Evolutionary conservation across 2,888 invertebrate species (phyloP), one percentile per base, ranked within the genome.

Genomic region (Andrena haemorrhoa): DNA sequence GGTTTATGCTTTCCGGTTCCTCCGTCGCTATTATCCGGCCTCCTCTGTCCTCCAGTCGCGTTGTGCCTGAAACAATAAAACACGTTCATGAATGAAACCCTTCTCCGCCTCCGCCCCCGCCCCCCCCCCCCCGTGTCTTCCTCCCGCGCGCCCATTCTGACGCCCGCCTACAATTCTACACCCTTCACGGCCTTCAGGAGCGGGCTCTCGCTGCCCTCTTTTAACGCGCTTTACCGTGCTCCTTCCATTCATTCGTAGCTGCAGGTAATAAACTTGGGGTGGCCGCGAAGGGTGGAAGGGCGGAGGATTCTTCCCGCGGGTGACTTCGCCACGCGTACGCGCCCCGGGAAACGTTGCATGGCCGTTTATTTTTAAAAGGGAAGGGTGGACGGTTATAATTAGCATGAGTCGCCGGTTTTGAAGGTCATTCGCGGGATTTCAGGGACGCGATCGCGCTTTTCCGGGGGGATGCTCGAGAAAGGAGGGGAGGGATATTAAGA

Each of bases 1-100:
- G 89, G 89, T 92, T 93, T 93, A 92, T 93, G 92, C 85, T 90
- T 93, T 93, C 93, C 93, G 93, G 92, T 92, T 92, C 91, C 91
- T 92, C 89, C 86, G 89, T 85, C 84, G 89, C 89, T 91, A 91
- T 90, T 91, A 90, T 91, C 88, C 89, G 89, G 88, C 85, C 90
- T 89, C 88, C 84, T 86, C 89, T 87, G 90, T 89, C 85, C 88
- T 86, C 87, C 86, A 84, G 86, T 87, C 86, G 86, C 88, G 90
- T 90, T 91, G 87, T 89, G 90, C 86, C 91, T 92, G 91, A 90
- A 92, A 91, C 92, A 92, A 93, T 93, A 92, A 93, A 93, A 93
- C 91, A 93, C 91, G 86, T 92, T 92, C 87, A 90, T 92, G 93
- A 92, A 92, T 93, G 92, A 92, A 92, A 85, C 89, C 90, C 89